Conservation (phyloP, 2,113 vertebrate genomes). For the Willisornis vidua region DNA sequence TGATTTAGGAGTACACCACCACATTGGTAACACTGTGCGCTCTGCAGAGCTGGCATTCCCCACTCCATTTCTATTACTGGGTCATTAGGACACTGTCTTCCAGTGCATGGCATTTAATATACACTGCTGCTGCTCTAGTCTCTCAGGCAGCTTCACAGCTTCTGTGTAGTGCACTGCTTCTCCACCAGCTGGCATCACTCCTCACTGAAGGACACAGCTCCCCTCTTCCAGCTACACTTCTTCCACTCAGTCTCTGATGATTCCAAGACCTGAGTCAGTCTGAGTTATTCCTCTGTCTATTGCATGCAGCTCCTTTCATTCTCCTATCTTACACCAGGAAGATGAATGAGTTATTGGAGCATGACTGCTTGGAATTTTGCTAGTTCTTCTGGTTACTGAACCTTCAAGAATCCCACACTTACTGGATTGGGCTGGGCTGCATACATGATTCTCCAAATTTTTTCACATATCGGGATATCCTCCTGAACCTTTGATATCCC, state of each 20-base stretch:
- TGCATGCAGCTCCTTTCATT: not conserved
- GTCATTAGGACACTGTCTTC: not conserved
- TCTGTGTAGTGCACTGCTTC: not conserved
- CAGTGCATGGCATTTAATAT: not conserved
- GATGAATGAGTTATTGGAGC: not conserved
- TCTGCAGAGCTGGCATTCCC: not conserved
- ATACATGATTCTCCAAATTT: not conserved
- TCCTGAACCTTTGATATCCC: not conserved
- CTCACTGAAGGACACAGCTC: not conserved
- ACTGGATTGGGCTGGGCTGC: not conserved
- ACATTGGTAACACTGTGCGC: not conserved
- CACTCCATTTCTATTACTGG: not conserved
- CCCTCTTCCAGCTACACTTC: not conserved
- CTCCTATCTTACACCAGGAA: not conserved
- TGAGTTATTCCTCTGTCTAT: not conserved
- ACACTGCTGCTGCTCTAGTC: not conserved
- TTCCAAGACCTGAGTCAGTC: not conserved
- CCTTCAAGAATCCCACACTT: accelerated
- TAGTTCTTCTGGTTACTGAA: not conserved
- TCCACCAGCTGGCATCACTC: not conserved
- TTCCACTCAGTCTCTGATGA: not conserved
- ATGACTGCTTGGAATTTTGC: not conserved
- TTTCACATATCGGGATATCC: not conserved
- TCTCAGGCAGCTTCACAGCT: not conserved
- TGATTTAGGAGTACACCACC: not conserved